Percentiles rank a stretch among this genome's conserved stretches.
Evolutionary conservation across 2,888 invertebrate genomes (phyloP).

Genomic region (Ennomos fuscantarius): DNA sequence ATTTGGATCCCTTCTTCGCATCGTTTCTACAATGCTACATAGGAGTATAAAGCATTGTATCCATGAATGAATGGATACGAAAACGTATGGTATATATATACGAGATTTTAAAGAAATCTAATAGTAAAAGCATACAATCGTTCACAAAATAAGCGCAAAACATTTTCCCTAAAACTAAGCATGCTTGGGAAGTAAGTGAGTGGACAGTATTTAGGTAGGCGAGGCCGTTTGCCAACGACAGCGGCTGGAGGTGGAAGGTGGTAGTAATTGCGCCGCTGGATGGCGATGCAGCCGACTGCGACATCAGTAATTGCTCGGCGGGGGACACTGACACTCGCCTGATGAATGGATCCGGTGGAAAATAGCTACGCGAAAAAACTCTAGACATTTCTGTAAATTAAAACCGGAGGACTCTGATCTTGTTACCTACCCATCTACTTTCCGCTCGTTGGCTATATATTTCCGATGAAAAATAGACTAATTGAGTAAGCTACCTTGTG

Average conservation of each 20-base stretch:
- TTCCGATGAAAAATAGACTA: constrained; percentile 14
- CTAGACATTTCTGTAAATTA: constrained; percentile 72
- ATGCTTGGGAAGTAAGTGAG: constrained; percentile 18
- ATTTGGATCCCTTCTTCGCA: too few species aligned
- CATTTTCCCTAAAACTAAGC: constrained; percentile 29
- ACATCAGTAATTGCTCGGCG: constrained; percentile 79
- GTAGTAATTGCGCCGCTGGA: constrained; percentile 68
- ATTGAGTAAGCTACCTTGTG: constrained; percentile 13
- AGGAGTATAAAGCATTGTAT: too few species aligned
- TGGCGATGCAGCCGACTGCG: constrained; percentile 69
- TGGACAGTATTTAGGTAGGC: constrained; percentile 36
- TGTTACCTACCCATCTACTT: constrained; percentile 51
- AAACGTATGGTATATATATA: too few species aligned
- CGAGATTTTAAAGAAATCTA: too few species aligned
- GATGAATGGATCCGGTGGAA: constrained; percentile 75
- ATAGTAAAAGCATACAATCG: not conserved
- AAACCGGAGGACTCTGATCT: constrained; percentile 65
- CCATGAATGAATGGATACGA: too few species aligned
- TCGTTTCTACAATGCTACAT: too few species aligned
- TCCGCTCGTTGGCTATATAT: constrained; percentile 21
- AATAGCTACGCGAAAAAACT: constrained; percentile 67
- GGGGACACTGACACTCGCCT: constrained; percentile 72
- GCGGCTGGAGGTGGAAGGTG: constrained; percentile 49
- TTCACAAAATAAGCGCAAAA: constrained; percentile 6
- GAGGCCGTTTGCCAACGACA: constrained; percentile 42